Evolutionary conservation across 2,888 invertebrate genomes (phyloP).

Genomic region (Apoda limacodes): DNA sequence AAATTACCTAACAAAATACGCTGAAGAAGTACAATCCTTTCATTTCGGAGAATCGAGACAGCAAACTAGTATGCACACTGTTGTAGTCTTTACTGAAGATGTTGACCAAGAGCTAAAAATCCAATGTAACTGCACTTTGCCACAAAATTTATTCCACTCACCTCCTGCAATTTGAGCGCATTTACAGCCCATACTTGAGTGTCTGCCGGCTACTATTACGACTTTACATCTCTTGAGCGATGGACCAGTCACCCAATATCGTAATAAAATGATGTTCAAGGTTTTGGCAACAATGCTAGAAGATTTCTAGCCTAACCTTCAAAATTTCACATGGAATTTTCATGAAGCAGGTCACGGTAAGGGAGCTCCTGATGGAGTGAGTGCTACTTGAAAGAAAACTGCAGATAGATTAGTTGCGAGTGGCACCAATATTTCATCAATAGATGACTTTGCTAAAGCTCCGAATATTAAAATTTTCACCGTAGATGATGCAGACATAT

Average conservation of each 20-base stretch:
- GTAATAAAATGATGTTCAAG: constrained; percentile 8
- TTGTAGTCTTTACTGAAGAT: constrained; percentile 16
- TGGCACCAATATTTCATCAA: constrained; percentile 12
- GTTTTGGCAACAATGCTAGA: constrained; percentile 6
- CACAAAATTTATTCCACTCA: too few species aligned
- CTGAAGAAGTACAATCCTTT: constrained; percentile 19
- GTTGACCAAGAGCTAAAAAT: too few species aligned
- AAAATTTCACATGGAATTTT: constrained; percentile 13
- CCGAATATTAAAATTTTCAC: constrained; percentile 11
- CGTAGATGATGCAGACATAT: constrained; percentile 11
- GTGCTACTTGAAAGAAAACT: constrained; percentile 11
- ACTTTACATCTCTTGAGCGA: constrained; percentile 7
- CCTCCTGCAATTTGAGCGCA: too few species aligned
- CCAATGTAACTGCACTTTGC: too few species aligned
- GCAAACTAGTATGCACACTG: constrained; percentile 19
- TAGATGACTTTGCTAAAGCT: constrained; percentile 10
- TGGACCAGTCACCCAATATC: constrained; percentile 7
- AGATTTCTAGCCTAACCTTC: constrained; percentile 6
- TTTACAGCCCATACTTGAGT: too few species aligned
- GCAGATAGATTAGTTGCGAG: constrained; percentile 11
- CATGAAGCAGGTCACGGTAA: constrained; percentile 14
- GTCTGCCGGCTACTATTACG: too few species aligned
- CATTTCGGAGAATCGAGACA: constrained; percentile 20
- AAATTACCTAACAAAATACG: constrained; percentile 20
- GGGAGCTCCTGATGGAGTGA: constrained; percentile 15